Evolutionary conservation across 2,888 invertebrate genomes (phyloP), one percentile per base, ranked within the genome.

Genomic region (Lithophane socia): DNA sequence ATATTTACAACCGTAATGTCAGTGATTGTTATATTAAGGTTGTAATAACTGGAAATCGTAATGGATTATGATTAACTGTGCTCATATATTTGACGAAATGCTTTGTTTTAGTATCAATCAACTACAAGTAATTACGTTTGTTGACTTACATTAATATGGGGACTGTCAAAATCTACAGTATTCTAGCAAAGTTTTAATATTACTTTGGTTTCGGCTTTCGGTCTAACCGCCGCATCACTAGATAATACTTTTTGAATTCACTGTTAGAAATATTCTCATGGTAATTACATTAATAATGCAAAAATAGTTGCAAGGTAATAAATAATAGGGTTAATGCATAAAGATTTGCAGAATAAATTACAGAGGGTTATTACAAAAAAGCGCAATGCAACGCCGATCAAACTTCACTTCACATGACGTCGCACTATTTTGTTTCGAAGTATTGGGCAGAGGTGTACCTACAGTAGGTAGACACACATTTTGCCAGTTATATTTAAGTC

Each of bases 71-170:
- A 61, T 80, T 68, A 73, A 80, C 42, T 66, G 52, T 37, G 18
- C 49, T 61, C 64, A 12, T 69, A 72, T 72, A 75, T 72, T 52
- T 16, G 42, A 69, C 21, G 60, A 75, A 79, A 69, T 68, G 47
- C n/a, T 80, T 58, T 65, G 84, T 71, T 83, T 80, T 60, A 60
- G 49, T 37, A 71, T 18, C 70, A 70, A 80, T 84, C 80, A 82
- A 82, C 29, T 64, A 54, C 0, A 71, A 18, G 54, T 54, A 83
- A 79, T 78, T 54, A 56, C 58, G 73, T 79, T 66, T 42, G 42
- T 37, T 49, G 68, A 66, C 16, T 69, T 47, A 60, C n/a, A 72
- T 60, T 60, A 18, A 65, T 52, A 61, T 68, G 49, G 8, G 12
- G 29, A 10, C 13, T 56, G 47, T 54, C 24, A 44, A 64, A 69